Evolutionary conservation across 2,797 vertebrate species (phyloP), one percentile per base, ranked within the genome.

Genomic region (Hippopotamyrus pictus): DNA sequence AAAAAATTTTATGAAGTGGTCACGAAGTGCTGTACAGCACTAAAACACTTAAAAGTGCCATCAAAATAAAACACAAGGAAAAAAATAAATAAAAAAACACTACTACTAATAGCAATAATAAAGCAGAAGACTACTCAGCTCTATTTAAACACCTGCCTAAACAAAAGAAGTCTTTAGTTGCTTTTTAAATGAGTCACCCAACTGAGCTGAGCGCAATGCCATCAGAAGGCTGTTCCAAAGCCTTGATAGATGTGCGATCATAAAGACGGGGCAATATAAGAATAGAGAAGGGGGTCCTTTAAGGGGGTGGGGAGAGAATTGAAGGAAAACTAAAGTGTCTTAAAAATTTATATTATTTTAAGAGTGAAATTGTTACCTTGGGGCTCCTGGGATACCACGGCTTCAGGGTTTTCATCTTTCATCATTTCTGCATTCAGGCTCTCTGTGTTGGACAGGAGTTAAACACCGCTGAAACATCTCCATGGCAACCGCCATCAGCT

Each of bases 381-480:
- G 50, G 97, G 98, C 53, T 99, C 98, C 92, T 97, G 96, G n/a
- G 97, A 96, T 19, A 98, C 96, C 0, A 98, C 97, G 0, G 95
- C 96, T 85, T 99, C 97, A 69, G 97, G 96, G 91, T 97, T 97
- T 90, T 99, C 97, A 44, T 97, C 96, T 92, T 98, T 98, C 91
- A 96, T 96, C 0, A 98, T 96, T 88, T 98, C 97, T 0, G 96
- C 90, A 0, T 97, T 98, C 92, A 99, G 96, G 86, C 97, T 97
- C 95, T 98, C 98, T 99, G 96, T 90, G 73, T 90, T 91, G 85
- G 86, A 86, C 3, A 54, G 4, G 88, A 73, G 5, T 46, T n/a
- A 50, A 48, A 59, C 14, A 83, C 14, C 3, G 57, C 37, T 12
- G 76, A 46, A 25, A 59, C 62, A 17, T 41, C 76, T 82, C 76